Conservation (phyloP, 1,140 invertebrate genomes). For the Acyrthosiphon pisum region DNA sequence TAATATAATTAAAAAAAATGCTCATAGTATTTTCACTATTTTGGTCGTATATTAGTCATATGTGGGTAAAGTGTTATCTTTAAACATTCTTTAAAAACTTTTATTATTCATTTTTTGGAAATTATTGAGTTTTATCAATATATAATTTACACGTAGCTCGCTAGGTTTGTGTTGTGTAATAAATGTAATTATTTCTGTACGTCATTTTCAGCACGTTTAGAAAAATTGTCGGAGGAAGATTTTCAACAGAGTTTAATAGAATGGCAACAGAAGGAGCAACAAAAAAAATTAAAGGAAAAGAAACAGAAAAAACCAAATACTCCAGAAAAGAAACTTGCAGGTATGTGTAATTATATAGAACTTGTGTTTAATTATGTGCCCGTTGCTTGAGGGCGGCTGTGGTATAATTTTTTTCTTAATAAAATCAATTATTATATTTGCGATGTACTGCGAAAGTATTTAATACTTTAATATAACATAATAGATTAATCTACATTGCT, state of each 20-base stretch:
- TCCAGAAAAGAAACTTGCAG: background rate
- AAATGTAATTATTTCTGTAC: background rate
- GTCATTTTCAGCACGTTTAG: conserved; percentile 35
- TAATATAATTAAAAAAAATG: background rate
- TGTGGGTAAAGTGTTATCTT: no score
- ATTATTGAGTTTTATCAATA: background rate
- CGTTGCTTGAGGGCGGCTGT: no score
- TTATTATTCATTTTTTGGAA: background rate
- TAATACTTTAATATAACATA: background rate
- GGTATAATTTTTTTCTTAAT: background rate
- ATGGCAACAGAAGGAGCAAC: conserved; percentile 29
- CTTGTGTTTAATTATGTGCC: background rate
- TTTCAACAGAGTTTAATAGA: conserved; percentile 29
- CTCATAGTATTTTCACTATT: no score
- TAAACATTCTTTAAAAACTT: background rate
- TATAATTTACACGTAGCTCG: background rate
- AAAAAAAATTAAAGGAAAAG: conserved; percentile 9
- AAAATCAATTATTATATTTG: background rate
- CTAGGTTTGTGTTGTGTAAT: background rate
- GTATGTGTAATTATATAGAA: conserved; percentile 34
- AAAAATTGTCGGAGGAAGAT: conserved; percentile 14
- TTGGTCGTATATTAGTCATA: no score
- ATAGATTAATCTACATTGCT: background rate
- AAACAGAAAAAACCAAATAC: background rate
- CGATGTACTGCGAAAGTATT: no score